phyloP scores from a whole-genome alignment of 1,140 invertebrate genomes.

The Mylabris phalerata region DNA sequence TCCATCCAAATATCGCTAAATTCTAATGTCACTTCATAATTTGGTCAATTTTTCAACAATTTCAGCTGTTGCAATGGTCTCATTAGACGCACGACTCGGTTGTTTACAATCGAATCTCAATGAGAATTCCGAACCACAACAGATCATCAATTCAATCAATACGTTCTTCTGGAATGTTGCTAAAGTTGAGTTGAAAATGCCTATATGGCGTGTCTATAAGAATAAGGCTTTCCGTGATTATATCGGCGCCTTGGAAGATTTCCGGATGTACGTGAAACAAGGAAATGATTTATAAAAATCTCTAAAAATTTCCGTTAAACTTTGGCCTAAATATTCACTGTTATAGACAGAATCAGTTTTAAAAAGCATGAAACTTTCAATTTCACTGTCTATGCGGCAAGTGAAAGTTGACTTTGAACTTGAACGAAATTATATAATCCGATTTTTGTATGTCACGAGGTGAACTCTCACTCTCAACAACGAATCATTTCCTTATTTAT shows the following conservation, averaged over 20 bases:
- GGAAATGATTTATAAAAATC: too few relatives aligned
- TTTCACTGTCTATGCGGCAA: conserved; percentile 1
- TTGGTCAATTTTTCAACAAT: conserved; percentile 21
- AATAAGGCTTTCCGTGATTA: conserved; percentile 69
- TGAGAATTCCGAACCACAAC: conserved; percentile 56
- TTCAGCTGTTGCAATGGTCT: conserved; percentile 72
- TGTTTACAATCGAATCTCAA: conserved; percentile 58
- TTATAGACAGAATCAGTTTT: too few relatives aligned
- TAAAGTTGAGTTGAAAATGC: conserved; percentile 69
- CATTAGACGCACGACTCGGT: conserved; percentile 70
- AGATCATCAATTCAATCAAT: conserved; percentile 70
- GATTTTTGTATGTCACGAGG: conserved; percentile 4
- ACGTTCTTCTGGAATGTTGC: conserved; percentile 75
- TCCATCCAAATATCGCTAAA: not conserved
- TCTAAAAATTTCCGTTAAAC: not conserved
- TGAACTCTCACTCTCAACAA: too few relatives aligned
- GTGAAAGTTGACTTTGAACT: conserved; percentile 20
- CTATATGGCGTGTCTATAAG: conserved; percentile 71
- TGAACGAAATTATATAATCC: conserved; percentile 2
- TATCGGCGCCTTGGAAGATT: conserved; percentile 63
- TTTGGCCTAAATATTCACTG: conserved; percentile 5
- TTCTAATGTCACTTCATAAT: not conserved
- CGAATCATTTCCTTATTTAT: too few relatives aligned
- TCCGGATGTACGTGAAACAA: conserved; percentile 52
- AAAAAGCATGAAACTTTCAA: not conserved